Evolutionary conservation across 2,113 vertebrate species (phyloP), one percentile per base, ranked within the genome.

Genomic region (Xiphorhynchus elegans): DNA sequence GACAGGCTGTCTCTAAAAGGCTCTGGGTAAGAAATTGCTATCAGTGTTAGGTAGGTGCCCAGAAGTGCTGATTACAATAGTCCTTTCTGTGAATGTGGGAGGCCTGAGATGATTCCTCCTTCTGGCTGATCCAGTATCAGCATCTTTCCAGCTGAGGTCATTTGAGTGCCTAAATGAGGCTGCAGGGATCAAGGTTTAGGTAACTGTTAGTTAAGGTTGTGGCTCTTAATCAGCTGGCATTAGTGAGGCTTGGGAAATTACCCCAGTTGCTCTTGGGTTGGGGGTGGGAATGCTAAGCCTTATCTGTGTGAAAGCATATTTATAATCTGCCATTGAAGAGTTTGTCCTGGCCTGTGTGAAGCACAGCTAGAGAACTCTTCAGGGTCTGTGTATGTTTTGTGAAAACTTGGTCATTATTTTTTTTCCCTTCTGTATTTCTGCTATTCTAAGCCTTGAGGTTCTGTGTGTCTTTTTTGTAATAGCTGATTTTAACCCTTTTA

Each of bases 31-130:
- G 62, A 80, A 84, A 39, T 28, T 77, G 40, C n/a, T 4, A 17
- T 47, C 0, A 1, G 0, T 35, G 9, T 37, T 53, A 67, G 19
- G 44, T 11, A 56, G 46, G 29, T 60, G 33, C 25, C n/a, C 16
- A 50, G 39, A 53, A 59, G n/a, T 21, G 13, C 31, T 35, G 49
- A 10, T 68, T 53, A 4, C 55, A 47, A 1, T 26, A 31, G 39
- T 28, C 13, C 31, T 50, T 42, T 33, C 55, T 69, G 25, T 69
- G 52, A 67, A 58, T 2, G 0, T 1, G 0, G 21, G 49, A 49
- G 29, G 53, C 21, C 8, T 55, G 64, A 47, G 44, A 7, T 47
- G 37, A 44, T 46, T 17, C 10, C 6, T 68, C 6, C 37, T 89
- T 11, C 44, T 69, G 59, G 6, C 50, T 77, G 10, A 40, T 72